Base-by-base conservation (phyloP, 2,113 vertebrate genomes). In the Benitochromis conjunctus region DNA sequence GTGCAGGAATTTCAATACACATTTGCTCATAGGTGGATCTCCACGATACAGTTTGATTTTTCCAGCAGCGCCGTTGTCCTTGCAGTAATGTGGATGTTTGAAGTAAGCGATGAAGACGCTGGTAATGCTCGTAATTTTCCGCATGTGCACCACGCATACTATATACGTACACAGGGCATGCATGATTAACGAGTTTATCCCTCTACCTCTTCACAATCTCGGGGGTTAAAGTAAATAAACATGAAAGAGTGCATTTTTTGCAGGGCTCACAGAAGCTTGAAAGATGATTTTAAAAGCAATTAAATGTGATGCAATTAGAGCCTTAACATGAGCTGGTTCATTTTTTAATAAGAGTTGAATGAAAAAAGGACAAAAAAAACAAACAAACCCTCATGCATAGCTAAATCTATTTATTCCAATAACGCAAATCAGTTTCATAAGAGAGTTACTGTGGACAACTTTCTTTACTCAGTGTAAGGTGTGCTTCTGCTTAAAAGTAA, bases 151-250 rank as follows among this genome's bases (percentile, higher is more conserved):
- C 5, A 13, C 5, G 7, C 14, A 12, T 41, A 31, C 10, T 36
- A 43, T 21, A 36, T n/a, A 64, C 24, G 62, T 69, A 78, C 38
- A 41, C 16, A 29, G 43, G 41, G 6, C 24, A 41, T 16, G 46
- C 64, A 82, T 86, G 57, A 58, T 86, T 89, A 92, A 90, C 48
- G 86, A 86, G 88, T 90, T 89, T 89, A 84, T 88, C 41, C 64
- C 86, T 77, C 19, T 62, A 51, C 62, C 83, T 56, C 80, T 82
- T 86, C 54, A 82, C 86, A 80, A 10, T 86, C 88, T 57, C 80
- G n/a, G 24, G 66, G 85, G 90, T 31, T 38, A 31, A 77, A 36
- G 77, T 43, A 83, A 71, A 86, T 54, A 85, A 74, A 83, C 53
- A 81, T 43, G 38, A 55, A 62, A 57, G 62, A 18, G 43, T 81